Evolutionary conservation across 2,113 vertebrate species (phyloP), one percentile per base, ranked within the genome.

Genomic region (Coryphaenoides rupestris): DNA sequence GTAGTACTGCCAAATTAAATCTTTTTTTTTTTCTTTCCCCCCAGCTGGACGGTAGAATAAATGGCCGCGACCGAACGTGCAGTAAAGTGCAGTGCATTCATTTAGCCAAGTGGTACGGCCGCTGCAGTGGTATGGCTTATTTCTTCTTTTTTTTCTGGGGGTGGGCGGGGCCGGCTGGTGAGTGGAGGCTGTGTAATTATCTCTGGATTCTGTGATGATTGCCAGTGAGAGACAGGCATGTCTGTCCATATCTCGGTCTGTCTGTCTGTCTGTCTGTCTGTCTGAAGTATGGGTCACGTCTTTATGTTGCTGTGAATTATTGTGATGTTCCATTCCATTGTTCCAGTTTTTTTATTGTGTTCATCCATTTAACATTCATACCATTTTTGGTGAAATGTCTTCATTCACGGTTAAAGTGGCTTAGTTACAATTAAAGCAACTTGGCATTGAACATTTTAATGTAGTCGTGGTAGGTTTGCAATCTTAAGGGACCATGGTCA

Each of bases 1-100:
- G 76, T 81, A 84, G 80, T 92, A 94, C 90, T 89, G 89, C 87
- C 88, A 92, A 92, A 95, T 95, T 92, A 91, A 94, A 94, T 85
- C 78, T 88, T 88, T 89, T 89, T 83, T 75, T 85, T 92, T 90
- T 84, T 21, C 16, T 55, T 82, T 83, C 86, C 91, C 93, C 94
- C 90, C 91, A 93, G 92, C 93, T 94, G 94, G 92, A 89, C 75
- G 84, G 89, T 76, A 87, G 92, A 91, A 91, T 93, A 92, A 94
- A 95, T 93, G 93, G 92, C 87, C 77, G 84, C 92, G 90, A 86
- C 82, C 87, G 92, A 92, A 89, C 86, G 91, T 91, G 93, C 90
- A 88, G 92, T 93, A 94, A 95, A 95, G 91, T 89, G 89, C 85
- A 75, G 76, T 81, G 89, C 92, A 94, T 93, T 94, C 93, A 94